A percentile compares a stretch with the other conserved stretches of the same genome.
Evolutionary conservation across 2,113 vertebrate genomes (phyloP).

Genomic region (Macheiramphus alcinus): DNA sequence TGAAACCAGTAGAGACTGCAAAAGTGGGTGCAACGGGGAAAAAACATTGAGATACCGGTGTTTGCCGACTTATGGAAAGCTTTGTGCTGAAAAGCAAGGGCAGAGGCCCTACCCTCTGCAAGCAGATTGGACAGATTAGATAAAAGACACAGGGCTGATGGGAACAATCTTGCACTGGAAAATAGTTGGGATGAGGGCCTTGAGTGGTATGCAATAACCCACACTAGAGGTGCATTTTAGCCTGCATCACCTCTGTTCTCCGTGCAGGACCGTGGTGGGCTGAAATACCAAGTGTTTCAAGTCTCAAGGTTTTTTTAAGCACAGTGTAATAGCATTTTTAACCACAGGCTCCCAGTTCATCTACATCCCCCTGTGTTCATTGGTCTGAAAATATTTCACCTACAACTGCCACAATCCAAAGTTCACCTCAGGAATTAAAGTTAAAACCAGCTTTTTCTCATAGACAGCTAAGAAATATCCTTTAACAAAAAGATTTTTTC

Average conservation of each 20-base stretch:
- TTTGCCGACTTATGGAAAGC: not conserved
- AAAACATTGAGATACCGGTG: not conserved
- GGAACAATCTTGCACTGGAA: not conserved
- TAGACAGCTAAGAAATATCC: not conserved
- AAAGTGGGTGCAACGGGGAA: not conserved
- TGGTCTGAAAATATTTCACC: not conserved
- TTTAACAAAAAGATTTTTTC: not conserved
- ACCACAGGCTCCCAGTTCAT: not conserved
- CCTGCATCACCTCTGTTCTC: not conserved
- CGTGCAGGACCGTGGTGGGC: not conserved
- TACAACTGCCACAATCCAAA: not conserved
- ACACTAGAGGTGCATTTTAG: not conserved
- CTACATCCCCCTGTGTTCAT: not conserved
- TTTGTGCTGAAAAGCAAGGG: not conserved
- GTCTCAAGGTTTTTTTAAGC: not conserved
- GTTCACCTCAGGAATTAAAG: not conserved
- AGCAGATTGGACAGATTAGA: not conserved
- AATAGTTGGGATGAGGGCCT: not conserved
- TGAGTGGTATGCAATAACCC: not conserved
- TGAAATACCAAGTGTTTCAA: not conserved
- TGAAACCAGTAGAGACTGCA: not conserved
- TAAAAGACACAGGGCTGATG: not conserved
- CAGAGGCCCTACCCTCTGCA: not conserved
- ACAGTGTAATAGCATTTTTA: not conserved
- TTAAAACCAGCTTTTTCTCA: not conserved